These are phyloP conservation scores for Brachylomia viminalis DNA, from an alignment of 2,888 invertebrate species.

Conservation along the genomic window DNA sequence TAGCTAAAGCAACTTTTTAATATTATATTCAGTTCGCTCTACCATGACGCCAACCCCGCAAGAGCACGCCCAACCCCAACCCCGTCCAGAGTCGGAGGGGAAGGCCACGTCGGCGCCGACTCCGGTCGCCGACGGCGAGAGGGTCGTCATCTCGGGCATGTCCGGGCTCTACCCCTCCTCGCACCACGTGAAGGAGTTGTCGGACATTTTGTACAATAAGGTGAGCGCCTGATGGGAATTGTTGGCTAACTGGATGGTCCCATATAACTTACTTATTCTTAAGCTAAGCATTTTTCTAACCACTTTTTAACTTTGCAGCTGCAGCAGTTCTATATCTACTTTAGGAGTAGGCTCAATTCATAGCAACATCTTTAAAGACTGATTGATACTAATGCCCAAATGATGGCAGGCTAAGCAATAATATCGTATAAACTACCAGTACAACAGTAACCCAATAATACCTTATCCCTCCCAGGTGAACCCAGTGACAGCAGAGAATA, in stretches of 20 bases:
- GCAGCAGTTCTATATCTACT: neutral
- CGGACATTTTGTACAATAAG: conserved; percentile 65
- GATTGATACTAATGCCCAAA: neutral
- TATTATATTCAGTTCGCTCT: conserved; percentile 10
- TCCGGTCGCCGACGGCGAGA: conserved; percentile 21
- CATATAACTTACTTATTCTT: neutral
- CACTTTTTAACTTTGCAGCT: neutral
- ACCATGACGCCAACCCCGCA: conserved; percentile 60
- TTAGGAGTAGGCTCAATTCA: neutral
- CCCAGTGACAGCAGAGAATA: conserved; percentile 34
- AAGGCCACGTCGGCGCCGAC: neutral
- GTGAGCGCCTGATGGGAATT: conserved; percentile 37
- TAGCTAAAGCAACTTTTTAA: neutral
- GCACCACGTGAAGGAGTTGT: conserved; percentile 62
- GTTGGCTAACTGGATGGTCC: neutral
- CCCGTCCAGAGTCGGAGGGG: neutral
- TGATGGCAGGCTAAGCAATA: neutral
- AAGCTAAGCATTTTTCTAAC: neutral
- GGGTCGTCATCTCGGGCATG: conserved; percentile 70
- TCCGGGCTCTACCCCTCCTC: conserved; percentile 72
- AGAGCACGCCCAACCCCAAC: conserved; percentile 29
- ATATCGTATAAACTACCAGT: neutral
- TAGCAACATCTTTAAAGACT: neutral
- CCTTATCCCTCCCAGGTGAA: neutral
- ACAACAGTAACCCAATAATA: neutral